Evolutionary conservation across 2,888 invertebrate species (phyloP).

Genomic region (Clostera curtula): DNA sequence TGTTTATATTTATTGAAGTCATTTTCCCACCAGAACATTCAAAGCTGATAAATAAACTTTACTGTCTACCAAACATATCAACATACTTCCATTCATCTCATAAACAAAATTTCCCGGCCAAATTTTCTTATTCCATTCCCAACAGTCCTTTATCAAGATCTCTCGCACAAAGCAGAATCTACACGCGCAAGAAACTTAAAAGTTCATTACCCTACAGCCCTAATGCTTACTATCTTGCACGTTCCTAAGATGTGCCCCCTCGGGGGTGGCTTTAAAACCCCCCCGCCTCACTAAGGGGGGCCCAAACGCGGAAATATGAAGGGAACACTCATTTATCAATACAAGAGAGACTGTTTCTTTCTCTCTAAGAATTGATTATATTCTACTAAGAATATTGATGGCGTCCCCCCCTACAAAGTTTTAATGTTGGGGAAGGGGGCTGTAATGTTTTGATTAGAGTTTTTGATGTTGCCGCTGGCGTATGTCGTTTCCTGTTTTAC

Average conservation of each 20-base stretch:
- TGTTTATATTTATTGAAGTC: no score
- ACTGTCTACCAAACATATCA: no score
- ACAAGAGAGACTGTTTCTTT: constrained; percentile 71
- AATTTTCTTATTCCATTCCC: constrained; percentile 1
- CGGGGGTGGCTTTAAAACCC: constrained; percentile 33
- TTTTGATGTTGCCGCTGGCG: constrained; percentile 48
- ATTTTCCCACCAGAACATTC: no score
- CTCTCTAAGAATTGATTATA: constrained; percentile 72
- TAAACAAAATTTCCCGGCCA: no score
- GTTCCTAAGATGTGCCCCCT: constrained; percentile 63
- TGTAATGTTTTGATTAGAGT: constrained; percentile 60
- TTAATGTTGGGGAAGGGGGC: constrained; percentile 34
- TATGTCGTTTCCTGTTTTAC: constrained; percentile 19
- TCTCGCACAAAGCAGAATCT: constrained; percentile 2
- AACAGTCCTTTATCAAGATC: neutral
- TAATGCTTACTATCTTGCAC: constrained; percentile 69
- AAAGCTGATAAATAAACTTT: no score
- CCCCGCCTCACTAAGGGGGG: constrained; percentile 31
- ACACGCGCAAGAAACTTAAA: constrained; percentile 25
- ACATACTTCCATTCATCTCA: no score
- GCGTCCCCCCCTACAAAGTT: constrained; percentile 48
- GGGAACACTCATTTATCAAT: constrained; percentile 74
- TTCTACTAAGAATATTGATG: constrained; percentile 72
- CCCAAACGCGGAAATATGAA: constrained; percentile 70
- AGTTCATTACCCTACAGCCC: constrained; percentile 71